Evolutionary conservation across 2,113 vertebrate genomes (phyloP), one percentile per base, ranked within the genome.

Genomic region (Hypocryptadius cinnamomeus): DNA sequence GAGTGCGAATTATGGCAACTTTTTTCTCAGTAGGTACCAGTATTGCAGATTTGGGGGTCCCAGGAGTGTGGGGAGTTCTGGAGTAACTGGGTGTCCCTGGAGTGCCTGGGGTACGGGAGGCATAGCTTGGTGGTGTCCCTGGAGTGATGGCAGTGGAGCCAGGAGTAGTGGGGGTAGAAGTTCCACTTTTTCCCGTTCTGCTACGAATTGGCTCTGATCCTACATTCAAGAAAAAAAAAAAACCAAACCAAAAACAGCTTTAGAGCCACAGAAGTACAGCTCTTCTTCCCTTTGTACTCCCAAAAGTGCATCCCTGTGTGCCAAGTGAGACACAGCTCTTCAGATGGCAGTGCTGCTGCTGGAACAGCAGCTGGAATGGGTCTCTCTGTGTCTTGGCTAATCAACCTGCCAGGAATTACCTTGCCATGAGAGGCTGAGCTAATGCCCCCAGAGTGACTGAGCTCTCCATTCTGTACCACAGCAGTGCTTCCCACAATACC

Each of bases 1-100:
- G 99, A 40, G 99, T 99, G 56, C 99, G 98, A 79, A 99, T 99
- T 94, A 99, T 98, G 22, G 99, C 99, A n/a, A 99, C 98, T 97
- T 99, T 99, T 98, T 99, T 99, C 97, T 99, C 99, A 94, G 98
- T 98, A 91, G 98, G 98, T 84, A 98, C 97, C 94, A 98, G 96
- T 94, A 99, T 98, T 94, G 98, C 98, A 94, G 99, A 99, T 95
- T 98, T 99, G 77, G 99, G 99, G 3, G 99, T 99, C 53, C 99
- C 98, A n/a, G 98, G 99, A 72, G 99, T 99, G 79, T 99, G 98
- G 1, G 99, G 99, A 40, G 99, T 99, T 93, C 99, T 98, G 8
- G 98, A 98, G 71, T 98, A 98, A 94, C 98, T 98, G 54, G 98
- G 98, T 63, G 98, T 98, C 48, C 98, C 98, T 73, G 98, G 98